Conservation (phyloP, 2,113 vertebrate species). For the Brienomyrus brachyistius region DNA sequence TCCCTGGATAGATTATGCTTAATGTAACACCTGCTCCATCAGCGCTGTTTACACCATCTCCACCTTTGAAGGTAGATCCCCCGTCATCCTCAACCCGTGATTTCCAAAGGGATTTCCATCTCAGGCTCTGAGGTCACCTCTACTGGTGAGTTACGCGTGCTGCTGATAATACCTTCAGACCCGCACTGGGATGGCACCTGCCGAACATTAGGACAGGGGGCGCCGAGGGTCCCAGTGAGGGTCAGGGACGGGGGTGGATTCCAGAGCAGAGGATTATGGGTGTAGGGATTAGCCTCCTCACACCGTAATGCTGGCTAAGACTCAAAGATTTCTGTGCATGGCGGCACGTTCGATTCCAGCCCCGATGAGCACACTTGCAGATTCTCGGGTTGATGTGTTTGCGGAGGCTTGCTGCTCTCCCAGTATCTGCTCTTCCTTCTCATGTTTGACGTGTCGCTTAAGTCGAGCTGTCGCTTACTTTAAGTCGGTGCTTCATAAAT, state of each 20-base stretch:
- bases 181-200: background rate
- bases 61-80: conserved; percentile 13
- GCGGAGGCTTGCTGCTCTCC: background rate
- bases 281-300: background rate
- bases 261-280: background rate
- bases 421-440: background rate
- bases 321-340: background rate
- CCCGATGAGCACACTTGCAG: background rate
- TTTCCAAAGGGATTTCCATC: conserved; percentile 27
- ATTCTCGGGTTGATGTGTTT: background rate
- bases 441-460: background rate
- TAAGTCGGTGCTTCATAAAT: background rate
- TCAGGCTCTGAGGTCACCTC: conserved; percentile 15
- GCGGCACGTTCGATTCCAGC: background rate
- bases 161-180: conserved; percentile 20
- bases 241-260: background rate
- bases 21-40: conserved; percentile 21
- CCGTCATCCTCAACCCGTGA: conserved; percentile 20
- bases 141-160: conserved; percentile 9
- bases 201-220: background rate
- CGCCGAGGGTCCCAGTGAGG: background rate
- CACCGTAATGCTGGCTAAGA: background rate
- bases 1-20: background rate
- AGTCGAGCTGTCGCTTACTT: background rate
- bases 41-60: conserved; percentile 9